Evolutionary conservation across 1,140 invertebrate species (phyloP).

Genomic region (Apis dorsata): DNA sequence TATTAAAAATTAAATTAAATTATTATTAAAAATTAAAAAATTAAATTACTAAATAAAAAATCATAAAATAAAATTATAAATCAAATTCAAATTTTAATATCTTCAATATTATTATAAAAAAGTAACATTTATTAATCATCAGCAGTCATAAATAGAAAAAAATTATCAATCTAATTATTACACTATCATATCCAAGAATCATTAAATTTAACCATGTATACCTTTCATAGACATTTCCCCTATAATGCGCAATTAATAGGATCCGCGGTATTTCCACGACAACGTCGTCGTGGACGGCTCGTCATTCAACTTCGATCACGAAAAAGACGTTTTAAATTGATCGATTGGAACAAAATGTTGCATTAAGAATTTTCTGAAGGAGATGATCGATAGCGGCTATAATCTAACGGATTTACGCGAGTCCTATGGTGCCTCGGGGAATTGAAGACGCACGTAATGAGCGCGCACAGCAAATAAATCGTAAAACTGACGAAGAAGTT

Average conservation of each 20-base stretch:
- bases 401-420: slow-evolving; percentile 9
- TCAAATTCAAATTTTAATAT: no score
- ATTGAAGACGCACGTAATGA: slow-evolving; percentile 30
- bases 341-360: not conserved
- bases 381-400: slow-evolving; percentile 22
- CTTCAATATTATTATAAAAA: no score
- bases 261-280: not conserved
- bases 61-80: no score
- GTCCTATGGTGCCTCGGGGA: not conserved
- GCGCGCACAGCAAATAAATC: slow-evolving; percentile 67
- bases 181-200: not conserved
- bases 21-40: no score
- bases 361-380: not conserved
- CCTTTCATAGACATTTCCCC: not conserved
- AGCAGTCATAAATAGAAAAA: no score
- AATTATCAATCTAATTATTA: no score
- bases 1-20: no score
- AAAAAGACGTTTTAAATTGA: not conserved
- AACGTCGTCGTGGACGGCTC: not conserved
- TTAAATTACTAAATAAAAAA: no score
- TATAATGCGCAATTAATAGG: not conserved
- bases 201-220: not conserved
- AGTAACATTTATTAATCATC: no score
- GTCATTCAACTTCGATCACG: not conserved
- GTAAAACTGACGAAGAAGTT: slow-evolving; percentile 68